These are phyloP conservation scores for Trematomus bernacchii DNA, from an alignment of 2,797 vertebrate genomes.

Conservation along the genomic window DNA sequence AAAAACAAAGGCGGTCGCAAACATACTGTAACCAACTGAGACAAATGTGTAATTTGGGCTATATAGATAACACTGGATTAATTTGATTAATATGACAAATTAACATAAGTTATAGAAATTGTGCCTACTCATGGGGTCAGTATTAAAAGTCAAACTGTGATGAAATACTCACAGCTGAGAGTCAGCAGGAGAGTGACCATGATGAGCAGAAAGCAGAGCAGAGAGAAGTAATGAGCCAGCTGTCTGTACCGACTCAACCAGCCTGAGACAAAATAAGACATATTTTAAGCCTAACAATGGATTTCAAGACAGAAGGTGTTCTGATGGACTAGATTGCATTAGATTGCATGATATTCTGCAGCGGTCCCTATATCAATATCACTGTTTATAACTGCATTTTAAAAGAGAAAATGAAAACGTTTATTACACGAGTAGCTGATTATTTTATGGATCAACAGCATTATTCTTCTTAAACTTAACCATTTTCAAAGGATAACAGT, in stretches of 20 bases:
- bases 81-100: too few relatives aligned
- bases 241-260: constrained; percentile 30
- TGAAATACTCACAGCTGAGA: constrained; percentile 58
- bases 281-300: background rate
- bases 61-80: too few relatives aligned
- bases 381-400: too few relatives aligned
- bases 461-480: constrained; percentile 13
- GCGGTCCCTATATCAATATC: too few relatives aligned
- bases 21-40: too few relatives aligned
- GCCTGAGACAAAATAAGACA: constrained; percentile 26
- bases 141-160: too few relatives aligned
- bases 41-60: too few relatives aligned
- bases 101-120: too few relatives aligned
- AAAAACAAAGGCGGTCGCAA: too few relatives aligned
- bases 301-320: background rate
- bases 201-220: constrained; percentile 66
- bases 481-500: background rate
- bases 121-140: background rate
- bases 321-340: too few relatives aligned
- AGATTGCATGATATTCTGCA: constrained; percentile 1
- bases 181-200: constrained; percentile 54
- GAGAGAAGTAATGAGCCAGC: constrained; percentile 56
- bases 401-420: too few relatives aligned
- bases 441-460: background rate
- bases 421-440: too few relatives aligned